Evolutionary conservation across 2,797 vertebrate genomes (phyloP), one percentile per base, ranked within the genome.

Genomic region (Picus viridis): DNA sequence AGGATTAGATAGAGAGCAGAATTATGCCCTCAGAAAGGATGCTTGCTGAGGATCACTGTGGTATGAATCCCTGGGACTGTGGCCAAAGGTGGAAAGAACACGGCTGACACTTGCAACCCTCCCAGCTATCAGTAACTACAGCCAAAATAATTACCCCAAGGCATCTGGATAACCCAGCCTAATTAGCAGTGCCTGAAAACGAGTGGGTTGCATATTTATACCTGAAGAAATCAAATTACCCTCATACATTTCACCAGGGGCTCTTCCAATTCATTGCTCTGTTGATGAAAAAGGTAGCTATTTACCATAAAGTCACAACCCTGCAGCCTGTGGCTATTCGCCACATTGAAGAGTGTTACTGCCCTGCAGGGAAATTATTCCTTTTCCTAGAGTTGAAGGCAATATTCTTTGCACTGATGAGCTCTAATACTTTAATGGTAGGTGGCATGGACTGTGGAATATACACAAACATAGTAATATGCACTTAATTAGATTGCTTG

Each of bases 151-250:
- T 96, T 96, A 96, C 94, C 96, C 93, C 93, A 94, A 96, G 96
- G 96, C 95, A 96, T 96, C 95, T 96, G 94, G 96, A 95, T 95
- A 96, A 96, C 94, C 94, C 93, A 96, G 89, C 84, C 96, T 96
- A 96, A 96, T 96, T 95, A 96, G 93, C 76, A n/a, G 93, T 70
- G 95, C 92, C 94, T 95, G 95, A 94, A 96, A 96, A 96, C 49
- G 92, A 94, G 93, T 94, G 93, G 96, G 96, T 96, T 95, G 95
- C 95, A 89, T 96, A 95, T 95, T 96, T 96, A 96, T 94, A 96
- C 94, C 96, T 96, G 96, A 96, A 96, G 96, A 96, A 96, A 96
- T 96, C 96, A 95, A 96, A 96, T 96, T 96, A 96, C 95, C 92
- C 93, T 96, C 93, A 95, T 95, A 96, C 89, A 94, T 96, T 96